These are phyloP conservation scores for Drosophila melanocephala DNA, from an alignment of 2,888 invertebrate genomes.

Conservation along the genomic window DNA sequence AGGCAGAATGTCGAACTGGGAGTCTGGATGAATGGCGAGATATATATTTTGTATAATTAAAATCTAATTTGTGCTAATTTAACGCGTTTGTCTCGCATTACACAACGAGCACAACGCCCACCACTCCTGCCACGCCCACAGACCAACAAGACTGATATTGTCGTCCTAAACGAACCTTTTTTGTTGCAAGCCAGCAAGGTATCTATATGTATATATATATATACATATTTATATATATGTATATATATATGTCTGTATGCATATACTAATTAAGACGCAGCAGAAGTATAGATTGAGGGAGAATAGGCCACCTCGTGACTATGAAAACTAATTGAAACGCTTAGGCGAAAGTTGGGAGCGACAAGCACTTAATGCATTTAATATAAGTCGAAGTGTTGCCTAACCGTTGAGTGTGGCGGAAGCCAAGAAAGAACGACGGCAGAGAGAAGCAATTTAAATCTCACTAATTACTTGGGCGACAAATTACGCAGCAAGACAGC, in stretches of 20 bases:
- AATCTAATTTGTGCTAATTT: slow-evolving; percentile 68
- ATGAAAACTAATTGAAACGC: slow-evolving; percentile 82
- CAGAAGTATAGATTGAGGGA: slow-evolving; percentile 2
- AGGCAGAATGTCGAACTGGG: not conserved
- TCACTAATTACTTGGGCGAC: slow-evolving; percentile 84
- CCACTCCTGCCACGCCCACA: not conserved
- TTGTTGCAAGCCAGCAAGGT: not conserved
- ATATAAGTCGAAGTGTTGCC: slow-evolving; percentile 65
- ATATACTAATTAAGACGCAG: slow-evolving; percentile 57
- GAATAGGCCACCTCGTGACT: slow-evolving; percentile 46
- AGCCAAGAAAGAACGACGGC: slow-evolving; percentile 36
- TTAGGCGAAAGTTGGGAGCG: slow-evolving; percentile 78
- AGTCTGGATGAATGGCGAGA: not conserved
- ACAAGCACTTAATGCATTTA: slow-evolving; percentile 82
- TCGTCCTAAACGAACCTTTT: slow-evolving; percentile 29
- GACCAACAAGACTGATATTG: slow-evolving; percentile 27
- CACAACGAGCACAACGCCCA: slow-evolving; percentile 23
- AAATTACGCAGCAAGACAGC: slow-evolving; percentile 74
- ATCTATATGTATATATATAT: not conserved
- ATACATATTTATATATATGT: not conserved
- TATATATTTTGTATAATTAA: slow-evolving; percentile 60
- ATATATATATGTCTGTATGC: not conserved
- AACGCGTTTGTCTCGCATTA: slow-evolving; percentile 56
- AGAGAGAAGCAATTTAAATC: slow-evolving; percentile 83
- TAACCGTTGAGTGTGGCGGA: slow-evolving; percentile 45